Evolutionary conservation across 2,797 vertebrate genomes (phyloP).

Genomic region (Danio choprae): DNA sequence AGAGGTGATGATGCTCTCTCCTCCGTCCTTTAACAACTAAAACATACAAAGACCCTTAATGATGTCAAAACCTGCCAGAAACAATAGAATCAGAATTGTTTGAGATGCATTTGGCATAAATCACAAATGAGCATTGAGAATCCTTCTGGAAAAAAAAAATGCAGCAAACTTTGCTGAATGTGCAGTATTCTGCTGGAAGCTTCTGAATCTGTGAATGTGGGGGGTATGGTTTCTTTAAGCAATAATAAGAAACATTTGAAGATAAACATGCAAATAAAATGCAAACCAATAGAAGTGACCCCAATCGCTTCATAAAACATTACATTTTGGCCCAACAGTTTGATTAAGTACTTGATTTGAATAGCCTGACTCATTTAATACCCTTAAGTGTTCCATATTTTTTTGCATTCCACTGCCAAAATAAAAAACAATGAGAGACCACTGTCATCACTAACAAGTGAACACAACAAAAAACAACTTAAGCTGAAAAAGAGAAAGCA

Average conservation of each 20-base stretch:
- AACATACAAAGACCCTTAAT: background rate
- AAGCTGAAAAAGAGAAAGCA: slow-evolving; percentile 55
- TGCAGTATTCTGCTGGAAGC: background rate
- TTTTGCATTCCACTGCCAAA: slow-evolving; percentile 12
- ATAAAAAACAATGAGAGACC: slow-evolving; percentile 9
- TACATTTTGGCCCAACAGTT: slow-evolving; percentile 41
- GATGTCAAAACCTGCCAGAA: background rate
- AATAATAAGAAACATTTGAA: background rate
- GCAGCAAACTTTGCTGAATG: background rate
- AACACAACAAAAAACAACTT: slow-evolving; percentile 21
- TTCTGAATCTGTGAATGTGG: slow-evolving; percentile 6
- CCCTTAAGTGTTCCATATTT: slow-evolving; percentile 30
- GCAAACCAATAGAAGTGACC: slow-evolving; percentile 27
- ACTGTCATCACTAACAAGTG: slow-evolving; percentile 30
- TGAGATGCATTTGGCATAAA: slow-evolving; percentile 21
- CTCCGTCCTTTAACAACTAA: slow-evolving; percentile 20
- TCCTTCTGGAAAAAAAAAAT: background rate
- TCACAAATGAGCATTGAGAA: slow-evolving; percentile 8
- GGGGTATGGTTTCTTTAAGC: background rate
- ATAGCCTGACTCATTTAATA: slow-evolving; percentile 31
- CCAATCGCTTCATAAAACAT: slow-evolving; percentile 58
- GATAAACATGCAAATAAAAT: slow-evolving; percentile 30
- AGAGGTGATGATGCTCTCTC: slow-evolving; percentile 20
- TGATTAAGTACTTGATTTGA: slow-evolving; percentile 35
- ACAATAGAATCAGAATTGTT: slow-evolving; percentile 7